Evolutionary conservation across 2,888 invertebrate species (phyloP).

Genomic region (Cylindroiulus punctatus): DNA sequence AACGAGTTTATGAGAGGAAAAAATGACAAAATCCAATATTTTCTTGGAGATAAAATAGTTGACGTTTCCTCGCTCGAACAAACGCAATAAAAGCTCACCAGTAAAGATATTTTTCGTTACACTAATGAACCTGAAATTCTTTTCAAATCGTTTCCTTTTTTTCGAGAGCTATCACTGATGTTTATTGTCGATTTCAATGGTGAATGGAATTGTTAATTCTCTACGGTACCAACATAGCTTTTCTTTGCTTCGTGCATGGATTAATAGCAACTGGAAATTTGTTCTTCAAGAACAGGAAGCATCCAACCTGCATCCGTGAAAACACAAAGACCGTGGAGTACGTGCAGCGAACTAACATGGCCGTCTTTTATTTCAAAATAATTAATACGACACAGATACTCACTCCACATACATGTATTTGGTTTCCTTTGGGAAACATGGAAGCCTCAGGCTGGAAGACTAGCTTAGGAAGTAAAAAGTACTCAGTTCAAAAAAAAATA

Average conservation of each 20-base stretch:
- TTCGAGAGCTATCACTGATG: not conserved
- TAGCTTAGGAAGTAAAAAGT: no score
- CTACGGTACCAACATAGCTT: not conserved
- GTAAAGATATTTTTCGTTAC: not conserved
- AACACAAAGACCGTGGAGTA: not conserved
- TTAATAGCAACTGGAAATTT: not conserved
- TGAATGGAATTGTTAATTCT: not conserved
- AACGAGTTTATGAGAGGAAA: constrained; percentile 13
- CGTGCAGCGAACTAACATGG: not conserved
- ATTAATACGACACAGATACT: not conserved
- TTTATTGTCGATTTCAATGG: not conserved
- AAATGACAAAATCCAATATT: constrained; percentile 30
- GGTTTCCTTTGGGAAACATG: not conserved
- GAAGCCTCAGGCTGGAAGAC: no score
- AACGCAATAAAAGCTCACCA: constrained; percentile 14
- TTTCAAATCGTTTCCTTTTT: not conserved
- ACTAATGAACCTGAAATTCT: constrained; percentile 25
- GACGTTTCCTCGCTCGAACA: constrained; percentile 21
- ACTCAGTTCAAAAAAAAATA: not conserved
- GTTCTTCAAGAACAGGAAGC: constrained; percentile 1
- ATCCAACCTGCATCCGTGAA: not conserved
- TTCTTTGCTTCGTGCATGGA: not conserved
- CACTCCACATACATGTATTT: not conserved
- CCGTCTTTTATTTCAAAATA: not conserved
- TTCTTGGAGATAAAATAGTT: not conserved